Base-by-base conservation (phyloP, 64 coral and sea anemone species). In the Trachythela sp. region DNA sequence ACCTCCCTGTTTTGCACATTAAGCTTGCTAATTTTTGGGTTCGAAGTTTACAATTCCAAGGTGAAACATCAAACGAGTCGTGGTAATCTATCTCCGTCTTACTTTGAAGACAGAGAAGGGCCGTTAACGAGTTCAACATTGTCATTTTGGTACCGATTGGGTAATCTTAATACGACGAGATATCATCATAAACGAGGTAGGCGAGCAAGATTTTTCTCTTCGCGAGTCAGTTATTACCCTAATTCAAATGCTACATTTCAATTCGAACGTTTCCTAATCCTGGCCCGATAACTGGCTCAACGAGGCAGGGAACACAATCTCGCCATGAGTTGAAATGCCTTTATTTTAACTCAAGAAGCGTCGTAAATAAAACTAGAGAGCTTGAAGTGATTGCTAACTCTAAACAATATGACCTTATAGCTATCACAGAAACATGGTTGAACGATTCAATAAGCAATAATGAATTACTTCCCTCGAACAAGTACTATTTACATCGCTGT, bases 381-480 rank as follows among this genome's bases (percentile, higher is more conserved):
- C 71, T 77, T 35, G 71, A 77, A 34, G 71, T 18, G 30, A 77
- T 77, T 1, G 71, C 4, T 5, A 8, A 1, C 17, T 77, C 71
- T 8, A 77, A 34, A 5, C 5, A 77, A 77, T 18, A 77, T 18
- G 71, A 77, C 0, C 71, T 77, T 5, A 77, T 77, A 77, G 71
- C 71, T 8, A 80, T 80, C 75, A 37, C 75, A 34, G 75, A 80
- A 80, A 80, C 75, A 22, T 80, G 75, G 75, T 80, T 80, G 8
- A 80, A 80, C 9, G 8, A 10, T 36, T 80, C 75, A 13, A 22
- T 80, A 80, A 80, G 33, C 8, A 22, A 80, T 22, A 15, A 10
- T 80, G 75, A 80, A 80, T 39, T 80, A 29, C 75, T 80, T 80
- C 15, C 20, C 8, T 15, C 8, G 9, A 39, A 10, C 8, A 15